Percentiles rank a stretch among this genome's conserved stretches.
Conservation (phyloP, 2,888 invertebrate genomes). For the Nowickia ferox region DNA sequence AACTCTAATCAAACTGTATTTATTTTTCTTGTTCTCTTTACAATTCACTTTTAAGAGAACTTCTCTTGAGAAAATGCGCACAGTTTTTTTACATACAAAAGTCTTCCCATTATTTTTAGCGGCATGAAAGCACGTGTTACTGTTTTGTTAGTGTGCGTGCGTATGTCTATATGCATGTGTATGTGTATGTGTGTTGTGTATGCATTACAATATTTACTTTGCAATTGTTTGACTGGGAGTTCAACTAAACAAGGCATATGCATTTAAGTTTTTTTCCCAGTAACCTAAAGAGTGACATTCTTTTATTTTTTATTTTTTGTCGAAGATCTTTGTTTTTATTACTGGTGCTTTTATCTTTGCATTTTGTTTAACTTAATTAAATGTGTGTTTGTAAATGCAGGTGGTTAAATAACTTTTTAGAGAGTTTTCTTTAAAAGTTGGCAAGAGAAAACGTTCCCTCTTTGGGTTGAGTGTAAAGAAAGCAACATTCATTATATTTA, state of each 20-base stretch:
- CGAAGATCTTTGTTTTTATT: constrained; percentile 9
- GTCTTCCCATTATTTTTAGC: constrained; percentile 54
- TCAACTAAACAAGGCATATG: constrained; percentile 40
- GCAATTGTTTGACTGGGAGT: constrained; percentile 27
- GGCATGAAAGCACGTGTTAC: not conserved
- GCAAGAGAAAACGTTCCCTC: too few relatives aligned
- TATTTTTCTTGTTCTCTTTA: not conserved
- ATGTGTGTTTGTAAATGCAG: not conserved
- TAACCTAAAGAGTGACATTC: constrained; percentile 56
- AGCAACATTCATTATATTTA: too few relatives aligned
- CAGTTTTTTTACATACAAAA: not conserved
- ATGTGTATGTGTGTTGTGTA: not conserved
- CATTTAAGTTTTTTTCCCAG: constrained; percentile 45
- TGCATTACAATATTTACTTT: not conserved
- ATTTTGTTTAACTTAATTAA: constrained; percentile 21
- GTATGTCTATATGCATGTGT: not conserved
- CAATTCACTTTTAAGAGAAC: constrained; percentile 38
- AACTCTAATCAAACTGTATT: too few relatives aligned
- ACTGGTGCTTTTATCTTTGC: constrained; percentile 2
- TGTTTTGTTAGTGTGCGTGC: too few relatives aligned
- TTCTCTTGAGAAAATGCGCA: not conserved
- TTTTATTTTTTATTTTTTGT: not conserved
- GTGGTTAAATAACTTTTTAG: not conserved
- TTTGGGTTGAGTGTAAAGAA: too few relatives aligned
- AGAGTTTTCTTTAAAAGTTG: too few relatives aligned